Conservation (phyloP, 2,888 invertebrate species). For the Diarsia dahlii region DNA sequence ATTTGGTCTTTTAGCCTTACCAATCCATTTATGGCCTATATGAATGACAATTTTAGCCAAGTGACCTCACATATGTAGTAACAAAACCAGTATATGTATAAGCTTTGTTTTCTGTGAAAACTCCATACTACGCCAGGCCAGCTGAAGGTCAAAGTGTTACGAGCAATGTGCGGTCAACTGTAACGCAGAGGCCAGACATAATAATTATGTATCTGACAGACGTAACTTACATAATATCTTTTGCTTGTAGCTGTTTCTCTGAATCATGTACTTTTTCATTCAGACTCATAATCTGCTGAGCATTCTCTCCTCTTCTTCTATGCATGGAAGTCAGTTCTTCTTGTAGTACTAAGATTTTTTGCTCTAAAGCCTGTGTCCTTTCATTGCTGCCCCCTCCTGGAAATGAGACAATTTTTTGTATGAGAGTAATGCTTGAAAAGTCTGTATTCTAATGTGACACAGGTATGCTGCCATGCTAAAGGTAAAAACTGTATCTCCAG, state of each 20-base stretch:
- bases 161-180: not conserved
- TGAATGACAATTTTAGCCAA: not conserved
- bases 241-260: constrained; percentile 93
- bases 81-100: not conserved
- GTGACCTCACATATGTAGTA: not conserved
- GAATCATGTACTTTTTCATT: constrained; percentile 96
- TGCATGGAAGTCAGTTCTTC: constrained; percentile 98
- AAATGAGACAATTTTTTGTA: constrained; percentile 57
- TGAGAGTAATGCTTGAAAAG: not conserved
- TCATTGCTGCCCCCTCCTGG: constrained; percentile 85
- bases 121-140: not conserved
- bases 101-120: not conserved
- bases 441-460: not conserved
- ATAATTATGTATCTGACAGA: not conserved
- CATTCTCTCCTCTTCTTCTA: constrained; percentile 97
- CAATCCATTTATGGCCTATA: not conserved
- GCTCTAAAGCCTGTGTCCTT: constrained; percentile 94
- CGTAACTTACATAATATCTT: constrained; percentile 92
- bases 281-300: constrained; percentile 97
- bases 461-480: not conserved
- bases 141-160: not conserved
- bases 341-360: constrained; percentile 96
- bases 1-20: not conserved
- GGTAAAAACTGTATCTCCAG: no score
- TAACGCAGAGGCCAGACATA: not conserved